Conservation (phyloP, 2,113 vertebrate genomes). For the Riparia riparia region DNA sequence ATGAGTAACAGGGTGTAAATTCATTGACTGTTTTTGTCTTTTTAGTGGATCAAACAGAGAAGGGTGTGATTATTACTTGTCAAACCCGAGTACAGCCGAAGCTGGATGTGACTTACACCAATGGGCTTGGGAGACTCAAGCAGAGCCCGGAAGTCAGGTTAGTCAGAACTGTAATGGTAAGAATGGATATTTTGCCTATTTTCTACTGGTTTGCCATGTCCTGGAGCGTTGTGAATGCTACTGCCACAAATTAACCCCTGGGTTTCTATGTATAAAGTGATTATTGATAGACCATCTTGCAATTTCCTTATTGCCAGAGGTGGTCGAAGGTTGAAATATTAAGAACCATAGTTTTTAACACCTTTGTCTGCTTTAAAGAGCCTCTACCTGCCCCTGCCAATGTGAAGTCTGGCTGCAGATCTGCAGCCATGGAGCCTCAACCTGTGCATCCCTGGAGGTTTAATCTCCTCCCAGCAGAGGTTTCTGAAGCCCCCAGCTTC, state of each 20-base stretch:
- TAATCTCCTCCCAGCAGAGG: background rate
- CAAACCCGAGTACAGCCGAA: constrained; percentile 54
- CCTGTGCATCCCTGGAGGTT: rapidly evolving
- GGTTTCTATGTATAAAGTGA: background rate
- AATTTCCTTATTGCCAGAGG: background rate
- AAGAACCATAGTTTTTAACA: background rate
- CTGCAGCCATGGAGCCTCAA: background rate
- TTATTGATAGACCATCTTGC: background rate
- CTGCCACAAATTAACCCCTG: background rate
- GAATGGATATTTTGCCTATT: background rate
- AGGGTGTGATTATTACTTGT: constrained; percentile 27
- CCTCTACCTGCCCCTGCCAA: background rate
- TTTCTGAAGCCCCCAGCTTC: background rate
- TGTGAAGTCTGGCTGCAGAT: background rate
- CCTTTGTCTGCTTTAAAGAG: background rate
- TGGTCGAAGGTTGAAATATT: background rate
- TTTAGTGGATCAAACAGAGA: constrained; percentile 38
- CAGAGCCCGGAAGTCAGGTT: constrained; percentile 5
- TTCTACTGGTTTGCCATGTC: background rate
- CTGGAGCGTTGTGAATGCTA: background rate
- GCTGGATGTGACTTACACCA: background rate
- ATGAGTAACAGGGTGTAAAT: constrained; percentile 75
- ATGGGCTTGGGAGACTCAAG: background rate
- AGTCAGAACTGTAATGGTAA: background rate
- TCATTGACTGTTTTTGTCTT: constrained; percentile 47